phyloP scores from a whole-genome alignment of 2,797 vertebrate species.

The Malurus leucopterus region DNA sequence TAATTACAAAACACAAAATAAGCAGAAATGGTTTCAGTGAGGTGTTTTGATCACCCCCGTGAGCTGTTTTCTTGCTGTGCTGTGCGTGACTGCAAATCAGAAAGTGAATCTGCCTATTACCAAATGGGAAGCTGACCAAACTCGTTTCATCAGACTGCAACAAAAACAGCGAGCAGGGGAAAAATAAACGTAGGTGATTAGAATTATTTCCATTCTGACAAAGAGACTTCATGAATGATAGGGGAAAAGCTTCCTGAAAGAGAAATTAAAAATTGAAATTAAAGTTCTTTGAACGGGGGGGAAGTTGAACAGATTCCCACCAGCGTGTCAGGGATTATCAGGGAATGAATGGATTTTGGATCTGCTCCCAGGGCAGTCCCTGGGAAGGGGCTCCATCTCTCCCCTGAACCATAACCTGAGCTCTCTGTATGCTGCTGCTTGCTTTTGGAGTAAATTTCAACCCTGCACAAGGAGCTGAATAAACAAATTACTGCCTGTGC shows the following conservation, averaged over 20 bases:
- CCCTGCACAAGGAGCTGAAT: background rate
- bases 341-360: background rate
- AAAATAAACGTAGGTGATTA: conserved; percentile 13
- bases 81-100: conserved; percentile 40
- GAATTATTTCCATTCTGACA: background rate
- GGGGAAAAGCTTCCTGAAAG: background rate
- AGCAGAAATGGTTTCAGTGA: conserved; percentile 46
- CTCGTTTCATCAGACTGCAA: background rate
- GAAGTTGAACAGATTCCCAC: background rate
- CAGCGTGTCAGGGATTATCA: rapidly evolving
- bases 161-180: background rate
- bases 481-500: conserved; percentile 37
- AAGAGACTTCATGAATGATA: background rate
- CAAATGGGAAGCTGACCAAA: conserved; percentile 33
- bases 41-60: conserved; percentile 41
- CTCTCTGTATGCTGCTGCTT: background rate
- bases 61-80: conserved; percentile 39
- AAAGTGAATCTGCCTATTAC: conserved; percentile 39
- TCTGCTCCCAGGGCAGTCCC: background rate
- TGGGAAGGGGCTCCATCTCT: background rate
- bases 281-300: background rate
- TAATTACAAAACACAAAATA: conserved; percentile 35
- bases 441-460: conserved; percentile 8
- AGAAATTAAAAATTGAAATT: background rate
- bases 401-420: background rate